Conservation (phyloP, 2,797 vertebrate species). For the Anableps anableps region DNA sequence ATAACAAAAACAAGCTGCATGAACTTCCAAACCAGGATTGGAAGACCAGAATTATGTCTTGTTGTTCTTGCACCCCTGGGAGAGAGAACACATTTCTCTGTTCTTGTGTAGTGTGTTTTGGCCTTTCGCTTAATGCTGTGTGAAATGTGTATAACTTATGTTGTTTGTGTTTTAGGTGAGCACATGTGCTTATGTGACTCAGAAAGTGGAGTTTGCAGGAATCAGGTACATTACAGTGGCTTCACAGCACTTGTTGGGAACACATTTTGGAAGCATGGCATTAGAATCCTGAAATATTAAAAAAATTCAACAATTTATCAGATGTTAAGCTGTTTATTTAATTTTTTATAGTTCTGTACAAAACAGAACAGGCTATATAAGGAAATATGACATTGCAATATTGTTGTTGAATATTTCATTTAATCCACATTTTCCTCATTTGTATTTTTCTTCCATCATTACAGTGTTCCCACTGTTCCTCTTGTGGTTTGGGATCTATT, state of each 20-base stretch:
- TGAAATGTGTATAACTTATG: not conserved
- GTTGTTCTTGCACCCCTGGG: not conserved
- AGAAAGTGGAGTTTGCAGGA: conserved; percentile 98
- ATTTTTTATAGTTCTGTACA: not conserved
- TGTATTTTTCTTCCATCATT: not conserved
- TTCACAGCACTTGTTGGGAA: not conserved
- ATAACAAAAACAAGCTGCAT: not conserved
- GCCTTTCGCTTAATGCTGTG: not conserved
- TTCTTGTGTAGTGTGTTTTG: not conserved
- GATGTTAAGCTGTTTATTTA: not conserved
- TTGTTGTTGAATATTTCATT: not conserved
- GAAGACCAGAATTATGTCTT: not conserved
- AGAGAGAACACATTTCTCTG: not conserved
- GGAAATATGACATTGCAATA: not conserved
- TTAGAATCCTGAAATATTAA: not conserved
- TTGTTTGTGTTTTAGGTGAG: conserved; percentile 85
- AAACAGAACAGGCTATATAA: not conserved
- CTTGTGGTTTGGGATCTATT: not conserved
- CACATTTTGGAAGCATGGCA: not conserved
- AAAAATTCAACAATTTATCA: not conserved
- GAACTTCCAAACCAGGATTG: not conserved
- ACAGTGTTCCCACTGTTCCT: not conserved
- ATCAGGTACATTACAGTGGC: conserved; percentile 84
- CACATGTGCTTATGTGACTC: conserved; percentile 95
- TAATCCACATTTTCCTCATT: too few species aligned